phyloP scores from a whole-genome alignment of 2,888 invertebrate genomes.

The Lithophane ornitopus region DNA sequence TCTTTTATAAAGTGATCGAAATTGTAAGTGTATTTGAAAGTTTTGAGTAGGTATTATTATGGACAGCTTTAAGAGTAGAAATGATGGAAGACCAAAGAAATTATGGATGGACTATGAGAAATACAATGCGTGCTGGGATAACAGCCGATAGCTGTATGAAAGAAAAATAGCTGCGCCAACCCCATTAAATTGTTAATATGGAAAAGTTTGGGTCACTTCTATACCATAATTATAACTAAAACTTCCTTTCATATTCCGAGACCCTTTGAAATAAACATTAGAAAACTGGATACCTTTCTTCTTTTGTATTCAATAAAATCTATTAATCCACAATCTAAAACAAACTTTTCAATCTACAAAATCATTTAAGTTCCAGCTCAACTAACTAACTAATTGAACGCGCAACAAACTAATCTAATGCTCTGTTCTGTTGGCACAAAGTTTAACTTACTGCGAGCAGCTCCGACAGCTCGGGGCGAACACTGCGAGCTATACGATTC shows the following conservation, averaged over 20 bases:
- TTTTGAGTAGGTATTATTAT: too few relatives aligned
- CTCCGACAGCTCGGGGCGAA: not conserved
- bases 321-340: not conserved
- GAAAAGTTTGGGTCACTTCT: too few relatives aligned
- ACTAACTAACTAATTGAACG: slow-evolving; percentile 6
- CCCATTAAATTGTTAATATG: too few relatives aligned
- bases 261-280: too few relatives aligned
- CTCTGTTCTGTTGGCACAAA: slow-evolving; percentile 16
- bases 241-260: too few relatives aligned
- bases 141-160: too few relatives aligned
- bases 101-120: too few relatives aligned
- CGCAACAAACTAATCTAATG: slow-evolving; percentile 18
- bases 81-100: too few relatives aligned
- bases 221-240: too few relatives aligned
- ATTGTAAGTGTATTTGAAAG: not conserved
- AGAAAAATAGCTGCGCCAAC: too few relatives aligned
- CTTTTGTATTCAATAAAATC: not conserved
- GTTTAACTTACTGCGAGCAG: slow-evolving; percentile 19
- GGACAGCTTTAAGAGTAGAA: too few relatives aligned
- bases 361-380: not conserved
- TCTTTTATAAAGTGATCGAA: not conserved
- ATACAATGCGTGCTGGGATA: too few relatives aligned
- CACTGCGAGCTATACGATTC: not conserved
- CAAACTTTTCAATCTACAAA: slow-evolving; percentile 20
- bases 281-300: not conserved